Conservation (phyloP, 2,113 vertebrate species). For the Ophthalmolycus amberensis region DNA sequence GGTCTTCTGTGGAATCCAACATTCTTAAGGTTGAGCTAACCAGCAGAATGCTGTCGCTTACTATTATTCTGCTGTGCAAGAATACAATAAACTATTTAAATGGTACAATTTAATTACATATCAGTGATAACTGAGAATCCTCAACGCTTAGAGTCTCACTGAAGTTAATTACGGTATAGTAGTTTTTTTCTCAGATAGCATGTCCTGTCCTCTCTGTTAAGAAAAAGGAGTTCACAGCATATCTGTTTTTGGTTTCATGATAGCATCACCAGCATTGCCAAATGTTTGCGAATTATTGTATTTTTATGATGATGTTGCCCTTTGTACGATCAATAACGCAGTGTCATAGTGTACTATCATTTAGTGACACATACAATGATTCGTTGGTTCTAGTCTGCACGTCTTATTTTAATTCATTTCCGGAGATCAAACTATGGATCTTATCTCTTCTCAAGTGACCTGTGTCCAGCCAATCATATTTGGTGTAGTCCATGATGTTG, state of each 20-base stretch:
- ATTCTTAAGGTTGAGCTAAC: conserved; percentile 10
- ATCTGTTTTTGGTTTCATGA: background rate
- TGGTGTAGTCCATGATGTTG: background rate
- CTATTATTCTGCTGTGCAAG: background rate
- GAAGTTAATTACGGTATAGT: background rate
- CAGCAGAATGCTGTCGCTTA: background rate
- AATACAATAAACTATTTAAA: background rate
- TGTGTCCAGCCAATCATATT: too few relatives aligned
- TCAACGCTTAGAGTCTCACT: background rate
- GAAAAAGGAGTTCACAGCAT: too few relatives aligned
- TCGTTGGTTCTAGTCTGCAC: too few relatives aligned
- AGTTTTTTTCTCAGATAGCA: too few relatives aligned
- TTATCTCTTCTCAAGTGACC: background rate
- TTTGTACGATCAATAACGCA: too few relatives aligned
- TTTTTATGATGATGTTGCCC: too few relatives aligned
- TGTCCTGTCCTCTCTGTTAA: too few relatives aligned
- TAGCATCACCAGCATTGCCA: too few relatives aligned
- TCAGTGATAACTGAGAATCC: background rate
- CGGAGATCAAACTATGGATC: background rate
- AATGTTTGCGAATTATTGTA: too few relatives aligned
- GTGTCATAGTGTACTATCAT: too few relatives aligned
- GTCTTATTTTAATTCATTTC: background rate
- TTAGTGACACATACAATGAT: background rate
- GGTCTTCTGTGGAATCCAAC: background rate
- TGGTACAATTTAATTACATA: background rate